Base-by-base conservation (phyloP, 2,113 vertebrate species). In the Xiphorhynchus elegans region DNA sequence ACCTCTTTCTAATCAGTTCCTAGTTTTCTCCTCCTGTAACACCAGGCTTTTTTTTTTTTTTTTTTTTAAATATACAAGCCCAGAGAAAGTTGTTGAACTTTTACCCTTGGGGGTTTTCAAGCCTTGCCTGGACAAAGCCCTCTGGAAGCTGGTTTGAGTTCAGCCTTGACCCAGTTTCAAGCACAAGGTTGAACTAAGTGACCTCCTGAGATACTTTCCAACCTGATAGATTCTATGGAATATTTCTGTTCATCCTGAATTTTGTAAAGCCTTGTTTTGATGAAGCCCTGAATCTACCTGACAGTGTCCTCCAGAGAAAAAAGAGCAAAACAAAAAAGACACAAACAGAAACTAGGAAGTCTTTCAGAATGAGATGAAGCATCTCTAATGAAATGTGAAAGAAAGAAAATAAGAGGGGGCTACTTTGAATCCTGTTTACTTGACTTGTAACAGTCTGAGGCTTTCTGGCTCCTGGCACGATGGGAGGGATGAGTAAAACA, bases 351-450 rank as follows among this genome's bases (percentile, higher is more conserved):
- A 47, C 44, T 50, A 46, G 62, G 40, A 87, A 87, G 78, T 74
- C 79, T 77, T 94, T 95, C 49, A 77, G 69, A 59, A 67, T 58
- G 29, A 79, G 60, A 23, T n/a, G 67, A 84, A 91, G 87, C 90
- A 77, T 88, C 70, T 73, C 78, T 93, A 95, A 91, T 77, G 82
- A 91, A 77, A 83, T 79, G 60, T 76, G 84, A 90, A 93, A 47
- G 39, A 6, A 10, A 17, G 40, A 50, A 42, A 42, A 21, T 10
- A 63, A n/a, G 52, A 37, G 35, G 53, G n/a, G 31, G 40, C 77
- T 93, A 19, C 67, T 76, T 44, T 69, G 35, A 77, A 68, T 90
- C 59, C 33, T 93, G 58, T 89, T 94, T 75, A 66, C 84, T 93
- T 89, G 89, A 89, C 81, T 93, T 82, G 26, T 63, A 56, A 17